phyloP scores from a whole-genome alignment of 2,888 invertebrate species.

The Drosophila maculinotata region DNA sequence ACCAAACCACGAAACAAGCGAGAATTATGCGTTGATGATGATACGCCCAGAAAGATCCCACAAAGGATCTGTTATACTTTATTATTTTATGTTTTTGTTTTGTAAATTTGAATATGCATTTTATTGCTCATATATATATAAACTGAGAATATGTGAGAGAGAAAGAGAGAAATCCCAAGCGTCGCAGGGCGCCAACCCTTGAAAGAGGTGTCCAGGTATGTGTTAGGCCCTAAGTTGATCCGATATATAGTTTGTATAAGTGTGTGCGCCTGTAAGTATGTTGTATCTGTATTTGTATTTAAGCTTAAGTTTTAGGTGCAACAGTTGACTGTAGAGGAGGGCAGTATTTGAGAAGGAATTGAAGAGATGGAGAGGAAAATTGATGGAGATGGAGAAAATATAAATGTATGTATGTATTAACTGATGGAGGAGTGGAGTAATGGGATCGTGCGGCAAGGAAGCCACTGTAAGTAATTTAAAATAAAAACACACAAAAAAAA shows the following conservation, averaged over 20 bases:
- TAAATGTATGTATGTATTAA: constrained; percentile 38
- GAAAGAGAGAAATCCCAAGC: constrained; percentile 44
- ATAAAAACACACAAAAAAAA: constrained; percentile 53
- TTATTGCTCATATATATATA: constrained; percentile 49
- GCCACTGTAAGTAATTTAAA: constrained; percentile 83
- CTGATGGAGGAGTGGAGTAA: constrained; percentile 14
- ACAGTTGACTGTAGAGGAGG: constrained; percentile 62
- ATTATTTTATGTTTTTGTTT: constrained; percentile 51
- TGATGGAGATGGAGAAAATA: constrained; percentile 30
- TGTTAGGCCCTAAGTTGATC: constrained; percentile 68
- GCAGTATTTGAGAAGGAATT: constrained; percentile 31
- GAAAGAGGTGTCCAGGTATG: constrained; percentile 57
- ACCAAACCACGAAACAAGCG: constrained; percentile 57
- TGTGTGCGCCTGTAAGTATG: constrained; percentile 59
- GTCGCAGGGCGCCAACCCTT: constrained; percentile 52
- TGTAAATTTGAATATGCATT: constrained; percentile 71
- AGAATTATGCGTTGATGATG: constrained; percentile 74
- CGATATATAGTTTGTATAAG: constrained; percentile 66
- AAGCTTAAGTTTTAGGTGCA: constrained; percentile 67
- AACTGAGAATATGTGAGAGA: constrained; percentile 14
- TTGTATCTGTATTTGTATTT: constrained; percentile 42
- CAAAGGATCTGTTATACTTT: constrained; percentile 30
- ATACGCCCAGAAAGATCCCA: constrained; percentile 27
- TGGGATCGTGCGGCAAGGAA: constrained; percentile 79
- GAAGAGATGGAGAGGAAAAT: constrained; percentile 33